Conservation (phyloP, 2,797 vertebrate genomes). For the Coreius guichenoti region DNA sequence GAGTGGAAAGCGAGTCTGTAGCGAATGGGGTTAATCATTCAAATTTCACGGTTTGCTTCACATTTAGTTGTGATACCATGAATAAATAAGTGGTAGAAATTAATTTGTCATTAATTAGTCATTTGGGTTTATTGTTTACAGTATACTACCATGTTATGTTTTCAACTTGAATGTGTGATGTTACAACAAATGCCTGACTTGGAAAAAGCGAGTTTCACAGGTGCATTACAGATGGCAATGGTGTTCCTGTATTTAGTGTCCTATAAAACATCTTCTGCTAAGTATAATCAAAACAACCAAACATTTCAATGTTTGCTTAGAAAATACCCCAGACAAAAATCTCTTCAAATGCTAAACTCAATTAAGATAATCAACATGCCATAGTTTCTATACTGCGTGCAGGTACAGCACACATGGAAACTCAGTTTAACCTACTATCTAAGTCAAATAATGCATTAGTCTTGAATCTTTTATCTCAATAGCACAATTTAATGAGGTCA, state of each 20-base stretch:
- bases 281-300: neutral
- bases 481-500: neutral
- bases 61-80: neutral
- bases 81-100: neutral
- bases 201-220: neutral
- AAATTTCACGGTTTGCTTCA: too few species aligned
- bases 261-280: neutral
- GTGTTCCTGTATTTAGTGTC: neutral
- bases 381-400: neutral
- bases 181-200: neutral
- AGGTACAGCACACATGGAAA: neutral
- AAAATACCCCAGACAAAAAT: neutral
- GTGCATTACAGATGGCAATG: neutral
- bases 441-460: neutral
- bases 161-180: too few species aligned
- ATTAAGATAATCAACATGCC: conserved; percentile 14
- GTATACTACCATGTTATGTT: too few species aligned
- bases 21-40: neutral
- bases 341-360: conserved; percentile 26
- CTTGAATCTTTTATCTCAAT: conserved; percentile 1
- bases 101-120: neutral
- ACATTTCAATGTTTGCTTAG: neutral
- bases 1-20: neutral
- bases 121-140: neutral
- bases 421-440: neutral